Conservation (phyloP, 1,140 invertebrate species). For the Papilio aristodemus region DNA sequence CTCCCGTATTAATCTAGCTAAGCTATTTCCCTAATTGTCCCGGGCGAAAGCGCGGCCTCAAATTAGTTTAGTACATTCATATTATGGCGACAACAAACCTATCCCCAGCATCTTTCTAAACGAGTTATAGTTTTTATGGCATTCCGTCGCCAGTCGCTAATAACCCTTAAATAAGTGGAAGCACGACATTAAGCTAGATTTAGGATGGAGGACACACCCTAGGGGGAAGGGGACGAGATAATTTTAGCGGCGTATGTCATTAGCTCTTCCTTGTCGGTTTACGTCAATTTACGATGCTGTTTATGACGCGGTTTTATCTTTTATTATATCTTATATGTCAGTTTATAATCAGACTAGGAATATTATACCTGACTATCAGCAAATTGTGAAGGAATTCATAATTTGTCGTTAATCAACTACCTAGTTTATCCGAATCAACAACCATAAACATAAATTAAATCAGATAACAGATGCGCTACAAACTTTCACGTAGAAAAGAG, state of each 20-base stretch:
- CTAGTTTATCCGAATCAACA: too few relatives aligned
- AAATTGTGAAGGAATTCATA: too few relatives aligned
- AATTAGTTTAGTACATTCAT: background rate
- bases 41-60: too few relatives aligned
- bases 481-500: too few relatives aligned
- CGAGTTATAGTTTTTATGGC: slow-evolving; percentile 12
- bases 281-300: too few relatives aligned
- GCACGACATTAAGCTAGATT: slow-evolving; percentile 14
- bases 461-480: too few relatives aligned
- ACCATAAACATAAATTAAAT: too few relatives aligned
- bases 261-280: background rate
- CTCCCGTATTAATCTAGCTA: too few relatives aligned
- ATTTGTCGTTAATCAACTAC: too few relatives aligned
- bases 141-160: slow-evolving; percentile 19
- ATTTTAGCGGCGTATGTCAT: background rate
- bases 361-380: too few relatives aligned
- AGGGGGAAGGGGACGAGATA: background rate
- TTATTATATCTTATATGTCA: background rate
- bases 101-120: background rate
- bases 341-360: background rate
- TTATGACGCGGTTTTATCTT: background rate
- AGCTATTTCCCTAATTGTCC: too few relatives aligned
- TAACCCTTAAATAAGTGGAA: slow-evolving; percentile 10
- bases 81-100: background rate
- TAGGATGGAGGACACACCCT: background rate